A percentile compares a stretch with the other conserved stretches of the same genome.
phyloP scores from a whole-genome alignment of 2,113 vertebrate species.

The Sturnira hondurensis region DNA sequence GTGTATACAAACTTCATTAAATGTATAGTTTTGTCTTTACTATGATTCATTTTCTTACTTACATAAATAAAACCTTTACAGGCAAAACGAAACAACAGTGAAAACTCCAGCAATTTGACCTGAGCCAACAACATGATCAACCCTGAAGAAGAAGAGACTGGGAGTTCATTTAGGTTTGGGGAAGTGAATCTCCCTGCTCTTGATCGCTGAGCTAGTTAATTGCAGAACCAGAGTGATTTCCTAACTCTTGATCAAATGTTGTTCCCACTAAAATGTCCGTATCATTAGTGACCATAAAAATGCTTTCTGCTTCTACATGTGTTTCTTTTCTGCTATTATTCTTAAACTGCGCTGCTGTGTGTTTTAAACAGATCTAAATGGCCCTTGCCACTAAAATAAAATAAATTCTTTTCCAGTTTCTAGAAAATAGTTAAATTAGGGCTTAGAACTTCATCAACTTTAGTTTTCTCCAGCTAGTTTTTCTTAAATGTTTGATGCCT shows the following conservation, averaged over 20 bases:
- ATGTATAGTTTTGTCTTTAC: background rate
- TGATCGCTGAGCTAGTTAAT: too few species aligned
- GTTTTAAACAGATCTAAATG: constrained; percentile 23
- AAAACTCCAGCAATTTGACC: background rate
- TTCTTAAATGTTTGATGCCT: background rate
- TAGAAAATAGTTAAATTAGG: background rate
- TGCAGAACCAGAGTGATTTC: background rate
- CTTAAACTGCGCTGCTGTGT: constrained; percentile 22
- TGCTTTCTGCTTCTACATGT: background rate
- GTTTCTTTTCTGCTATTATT: background rate
- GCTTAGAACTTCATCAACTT: background rate
- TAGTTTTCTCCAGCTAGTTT: constrained; percentile 14
- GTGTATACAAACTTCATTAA: constrained; percentile 37
- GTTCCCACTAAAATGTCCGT: background rate
- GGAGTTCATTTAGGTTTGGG: background rate
- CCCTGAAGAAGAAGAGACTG: background rate
- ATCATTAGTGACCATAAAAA: background rate
- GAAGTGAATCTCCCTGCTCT: too few species aligned
- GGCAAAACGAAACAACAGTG: background rate
- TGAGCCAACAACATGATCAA: background rate
- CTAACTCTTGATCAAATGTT: background rate
- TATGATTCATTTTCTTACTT: constrained; percentile 4
- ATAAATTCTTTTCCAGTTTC: background rate
- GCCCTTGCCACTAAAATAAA: constrained; percentile 37
- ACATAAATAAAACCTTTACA: background rate